Evolutionary conservation across 2,113 vertebrate genomes (phyloP), one percentile per base, ranked within the genome.

Genomic region (Aramus guarauna): DNA sequence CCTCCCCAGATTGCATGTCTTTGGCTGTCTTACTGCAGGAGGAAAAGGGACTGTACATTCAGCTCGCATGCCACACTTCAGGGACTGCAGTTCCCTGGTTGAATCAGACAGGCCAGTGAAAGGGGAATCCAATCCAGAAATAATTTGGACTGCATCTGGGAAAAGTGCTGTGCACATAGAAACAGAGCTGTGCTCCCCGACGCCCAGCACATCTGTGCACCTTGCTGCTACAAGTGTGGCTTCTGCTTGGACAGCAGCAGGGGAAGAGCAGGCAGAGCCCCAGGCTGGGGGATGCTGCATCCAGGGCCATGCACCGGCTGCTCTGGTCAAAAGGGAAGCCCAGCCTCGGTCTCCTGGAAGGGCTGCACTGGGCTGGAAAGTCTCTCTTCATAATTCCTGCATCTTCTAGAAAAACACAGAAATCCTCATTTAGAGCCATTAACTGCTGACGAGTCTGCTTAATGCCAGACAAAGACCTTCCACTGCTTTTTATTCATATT

Each of bases 331-430:
- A 63, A 32, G 59, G 19, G 24, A 74, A 84, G 59, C 55, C 39
- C 43, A 48, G 75, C 18, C 43, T 30, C 52, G 37, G 15, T 58
- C 56, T 85, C 50, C 32, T 50, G 47, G 41, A 85, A 71, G 37
- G n/a, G 60, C 55, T 77, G 78, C 41, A 66, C 64, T 66, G 36
- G 53, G 53, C 53, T 77, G 60, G 52, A 89, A 76, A 88, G 24
- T 29, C 50, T 85, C 53, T 72, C 53, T 77, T 81, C 27, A 12
- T 55, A 88, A 91, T 50, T 84, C 43, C 87, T 72, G 20, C 77
- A 73, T 59, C 77, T 81, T 89, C 81, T 59, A 77, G 52, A 86
- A 94, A 85, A 93, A 84, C 68, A 88, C 21, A 92, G 73, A 84
- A 94, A 78, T 74, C 52, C 74, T 92, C 43, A 69, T 53, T 94